phyloP scores from a whole-genome alignment of 2,113 vertebrate genomes.

The Ctenomys sociabilis region DNA sequence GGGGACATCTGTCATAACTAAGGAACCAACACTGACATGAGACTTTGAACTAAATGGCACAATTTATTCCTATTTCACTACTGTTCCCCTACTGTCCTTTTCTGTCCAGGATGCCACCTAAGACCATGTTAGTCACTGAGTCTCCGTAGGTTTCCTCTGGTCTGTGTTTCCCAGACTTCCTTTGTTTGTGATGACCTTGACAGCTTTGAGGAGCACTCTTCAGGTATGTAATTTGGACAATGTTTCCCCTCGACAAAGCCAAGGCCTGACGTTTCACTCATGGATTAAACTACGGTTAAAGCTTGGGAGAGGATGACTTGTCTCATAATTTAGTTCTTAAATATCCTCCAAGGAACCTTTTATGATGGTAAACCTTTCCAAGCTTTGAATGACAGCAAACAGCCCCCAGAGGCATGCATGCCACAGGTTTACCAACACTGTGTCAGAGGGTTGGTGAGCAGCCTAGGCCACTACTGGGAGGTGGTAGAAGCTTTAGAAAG shows the following conservation, averaged over 20 bases:
- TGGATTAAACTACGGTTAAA: not conserved
- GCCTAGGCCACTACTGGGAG: not conserved
- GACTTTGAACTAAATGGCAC: not conserved
- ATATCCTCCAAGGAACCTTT: not conserved
- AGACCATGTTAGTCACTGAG: accelerated
- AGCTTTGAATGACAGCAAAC: not conserved
- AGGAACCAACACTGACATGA: not conserved
- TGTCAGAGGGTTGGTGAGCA: no score
- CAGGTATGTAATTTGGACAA: not conserved
- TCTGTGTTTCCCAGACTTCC: not conserved
- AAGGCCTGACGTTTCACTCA: not conserved
- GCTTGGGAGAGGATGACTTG: not conserved
- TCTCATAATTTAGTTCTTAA: not conserved
- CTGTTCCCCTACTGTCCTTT: not conserved
- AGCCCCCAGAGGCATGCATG: not conserved
- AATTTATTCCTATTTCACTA: not conserved
- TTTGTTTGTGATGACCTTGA: not conserved
- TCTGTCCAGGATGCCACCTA: not conserved
- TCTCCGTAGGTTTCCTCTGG: not conserved
- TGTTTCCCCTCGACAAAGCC: not conserved
- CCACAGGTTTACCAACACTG: not conserved
- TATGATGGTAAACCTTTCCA: not conserved
- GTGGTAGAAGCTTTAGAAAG: not conserved
- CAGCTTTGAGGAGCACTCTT: not conserved
- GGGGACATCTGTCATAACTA: not conserved